phyloP scores from a whole-genome alignment of 2,797 vertebrate species.

The Antrozous pallidus region DNA sequence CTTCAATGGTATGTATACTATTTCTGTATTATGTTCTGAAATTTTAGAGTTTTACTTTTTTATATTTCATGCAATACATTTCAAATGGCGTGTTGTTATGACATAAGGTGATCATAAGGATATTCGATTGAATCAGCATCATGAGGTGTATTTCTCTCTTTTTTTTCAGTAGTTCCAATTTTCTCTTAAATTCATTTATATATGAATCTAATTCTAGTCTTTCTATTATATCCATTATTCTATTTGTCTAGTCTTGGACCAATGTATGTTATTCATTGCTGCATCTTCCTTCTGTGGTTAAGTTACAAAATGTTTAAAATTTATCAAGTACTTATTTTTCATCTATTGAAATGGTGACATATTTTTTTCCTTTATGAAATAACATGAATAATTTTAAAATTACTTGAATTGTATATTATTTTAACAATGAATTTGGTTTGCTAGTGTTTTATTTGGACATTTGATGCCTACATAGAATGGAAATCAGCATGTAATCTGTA shows the following conservation, averaged over 20 bases:
- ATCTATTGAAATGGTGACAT: not conserved
- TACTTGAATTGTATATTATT: not conserved
- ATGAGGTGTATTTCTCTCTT: not conserved
- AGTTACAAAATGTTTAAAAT: not conserved
- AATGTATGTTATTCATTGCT: not conserved
- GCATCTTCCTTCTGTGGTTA: not conserved
- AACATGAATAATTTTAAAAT: not conserved
- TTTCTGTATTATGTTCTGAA: not conserved
- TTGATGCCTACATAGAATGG: not conserved
- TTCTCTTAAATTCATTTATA: not conserved
- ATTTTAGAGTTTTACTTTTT: not conserved
- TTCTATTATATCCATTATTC: not conserved
- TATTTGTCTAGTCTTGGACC: not conserved
- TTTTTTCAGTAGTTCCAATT: not conserved
- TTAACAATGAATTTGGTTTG: not conserved
- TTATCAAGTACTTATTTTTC: not conserved
- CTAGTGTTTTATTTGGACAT: not conserved
- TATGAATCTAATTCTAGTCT: not conserved
- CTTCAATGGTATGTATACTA: not conserved
- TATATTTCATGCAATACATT: not conserved
- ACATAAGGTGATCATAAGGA: not conserved
- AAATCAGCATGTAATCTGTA: not conserved
- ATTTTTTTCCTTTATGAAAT: not conserved
- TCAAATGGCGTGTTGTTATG: not conserved
- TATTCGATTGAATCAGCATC: not conserved